Base-by-base conservation (phyloP, 2,113 vertebrate genomes). In the Andinoacara biseriatus region DNA sequence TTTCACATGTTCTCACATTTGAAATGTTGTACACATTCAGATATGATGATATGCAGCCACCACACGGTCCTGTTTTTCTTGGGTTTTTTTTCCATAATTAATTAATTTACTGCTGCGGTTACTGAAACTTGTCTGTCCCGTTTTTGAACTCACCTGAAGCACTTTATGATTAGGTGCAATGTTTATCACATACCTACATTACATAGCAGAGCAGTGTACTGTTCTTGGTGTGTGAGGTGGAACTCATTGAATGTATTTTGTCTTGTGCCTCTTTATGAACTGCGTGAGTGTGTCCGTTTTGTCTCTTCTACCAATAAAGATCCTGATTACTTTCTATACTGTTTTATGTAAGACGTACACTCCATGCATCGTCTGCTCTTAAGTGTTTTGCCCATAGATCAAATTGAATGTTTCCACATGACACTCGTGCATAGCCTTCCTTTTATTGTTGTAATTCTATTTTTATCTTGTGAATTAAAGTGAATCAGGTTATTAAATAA, bases 231-330 rank as follows among this genome's bases (percentile, higher is more conserved):
- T 82, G 31, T 69, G 60, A 69, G 84, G 57, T 78, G 54, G 18
- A 74, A 10, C 58, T 75, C 15, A 54, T 57, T 81, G 90, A 93
- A 91, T 93, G 87, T 93, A 80, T 77, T 60, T 14, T 83, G 78
- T 89, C 38, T 57, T 63, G 83, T 91, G 85, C 92, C 90, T 90
- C 88, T 57, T 10, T 78, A n/a, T 79, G 52, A 74, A 20, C 1
- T 86, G 24, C n/a, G 10, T 56, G 60, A 29, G 7, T 33, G 54
- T 74, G 15, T 79, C 38, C 78, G 56, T 26, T 56, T 72, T 72
- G 33, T 82, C 15, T 81, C n/a, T 31, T 40, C 9, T 29, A 58
- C 22, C n/a, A 49, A 22, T 60, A 15, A 61, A 56, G 2, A 57
- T 40, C 33, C 76, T 63, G 58, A 76, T 69, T 49, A 56, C 29